These are phyloP conservation scores for Saiga tatarica DNA, from an alignment of 2,113 vertebrate species.

Conservation along the genomic window DNA sequence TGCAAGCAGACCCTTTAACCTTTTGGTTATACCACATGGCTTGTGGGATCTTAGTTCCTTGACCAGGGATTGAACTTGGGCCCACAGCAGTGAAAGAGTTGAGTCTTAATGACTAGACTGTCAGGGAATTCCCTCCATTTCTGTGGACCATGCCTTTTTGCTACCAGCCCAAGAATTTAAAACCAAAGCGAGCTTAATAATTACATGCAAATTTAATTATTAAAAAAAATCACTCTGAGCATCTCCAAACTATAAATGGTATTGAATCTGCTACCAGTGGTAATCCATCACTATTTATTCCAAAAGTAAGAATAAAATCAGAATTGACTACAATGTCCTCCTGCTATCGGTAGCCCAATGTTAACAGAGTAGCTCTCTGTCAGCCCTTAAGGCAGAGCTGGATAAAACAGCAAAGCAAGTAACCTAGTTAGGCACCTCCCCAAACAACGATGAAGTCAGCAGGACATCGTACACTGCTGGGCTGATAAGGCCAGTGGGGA, in stretches of 20 bases:
- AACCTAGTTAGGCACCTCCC: neutral
- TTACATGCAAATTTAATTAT: neutral
- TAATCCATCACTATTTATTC: neutral
- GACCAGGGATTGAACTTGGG: neutral
- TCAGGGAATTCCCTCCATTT: neutral
- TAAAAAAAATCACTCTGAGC: neutral
- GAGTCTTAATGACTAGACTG: neutral
- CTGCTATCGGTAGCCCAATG: neutral
- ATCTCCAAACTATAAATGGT: slow-evolving; percentile 31
- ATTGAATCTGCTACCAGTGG: neutral
- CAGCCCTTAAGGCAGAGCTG: neutral
- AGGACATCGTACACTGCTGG: neutral
- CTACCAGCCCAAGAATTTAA: slow-evolving; percentile 28
- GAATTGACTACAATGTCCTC: neutral
- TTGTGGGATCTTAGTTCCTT: neutral
- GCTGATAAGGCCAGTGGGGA: neutral
- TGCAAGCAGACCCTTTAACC: too few species aligned
- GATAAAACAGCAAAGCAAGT: neutral
- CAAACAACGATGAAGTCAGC: neutral
- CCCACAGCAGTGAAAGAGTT: neutral
- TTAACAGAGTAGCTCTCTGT: neutral
- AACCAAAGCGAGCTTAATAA: neutral
- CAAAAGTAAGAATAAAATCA: slow-evolving; percentile 22
- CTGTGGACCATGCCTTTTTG: slow-evolving; percentile 1
- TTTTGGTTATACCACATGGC: neutral